Base-by-base conservation (phyloP, 2,113 vertebrate genomes). In the Phaetusa simplex region DNA sequence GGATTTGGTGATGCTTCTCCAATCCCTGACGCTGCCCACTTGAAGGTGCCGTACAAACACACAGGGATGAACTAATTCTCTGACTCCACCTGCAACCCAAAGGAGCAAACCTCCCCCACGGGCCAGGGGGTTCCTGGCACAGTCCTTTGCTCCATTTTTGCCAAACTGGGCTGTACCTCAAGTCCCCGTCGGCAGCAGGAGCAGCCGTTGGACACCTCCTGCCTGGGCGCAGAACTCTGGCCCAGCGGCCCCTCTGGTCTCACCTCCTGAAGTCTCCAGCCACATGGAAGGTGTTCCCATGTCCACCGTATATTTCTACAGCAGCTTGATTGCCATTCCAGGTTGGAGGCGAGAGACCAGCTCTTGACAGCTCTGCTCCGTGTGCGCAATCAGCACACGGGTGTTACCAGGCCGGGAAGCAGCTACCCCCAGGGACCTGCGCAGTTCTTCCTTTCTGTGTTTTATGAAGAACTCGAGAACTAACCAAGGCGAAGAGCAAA, bases 351-450 rank as follows among this genome's bases (percentile, higher is more conserved):
- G 2, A 61, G 76, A 74, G 53, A n/a, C 6, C n/a, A 12, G 14
- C 30, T 76, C 55, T 32, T 23, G 40, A 30, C 30, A 32, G 36
- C 47, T 70, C n/a, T 62, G 49, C 49, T 70, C 77, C 3, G 0
- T 32, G n/a, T 1, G 1, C 42, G 43, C 32, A 12, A 9, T 11
- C 27, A 47, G 34, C 50, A n/a, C 21, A 19, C 1, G 0, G 21
- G 27, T 67, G n/a, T 62, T 22, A 42, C 32, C 58, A 58, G 22
- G 36, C 18, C 0, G 10, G 49, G 36, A 72, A 65, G 24, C 32
- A 58, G 23, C 14, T 4, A 42, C 30, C 11, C 12, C n/a, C 5
- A 6, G 36, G 32, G 36, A 36, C 17, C 26, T 1, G 0, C 11
- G 38, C 45, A 22, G 52, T 34, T 67, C 34, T 52, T 62, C 55